Evolutionary conservation across 2,113 vertebrate genomes (phyloP).

Genomic region (Vidua macroura): DNA sequence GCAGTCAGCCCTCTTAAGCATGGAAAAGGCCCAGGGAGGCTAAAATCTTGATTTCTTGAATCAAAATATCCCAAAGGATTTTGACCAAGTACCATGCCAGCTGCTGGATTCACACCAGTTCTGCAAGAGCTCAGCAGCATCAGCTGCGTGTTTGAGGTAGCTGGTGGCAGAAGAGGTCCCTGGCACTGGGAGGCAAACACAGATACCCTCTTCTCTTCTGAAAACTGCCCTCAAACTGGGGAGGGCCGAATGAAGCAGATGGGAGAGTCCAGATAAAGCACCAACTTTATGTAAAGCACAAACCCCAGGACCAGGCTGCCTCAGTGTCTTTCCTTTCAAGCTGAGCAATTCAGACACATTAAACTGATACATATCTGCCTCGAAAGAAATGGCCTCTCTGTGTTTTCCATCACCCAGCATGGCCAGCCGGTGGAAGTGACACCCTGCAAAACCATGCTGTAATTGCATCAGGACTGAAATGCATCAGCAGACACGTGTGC

Average conservation of each 20-base stretch:
- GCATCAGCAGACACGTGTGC: not conserved
- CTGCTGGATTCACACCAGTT: fast-evolving
- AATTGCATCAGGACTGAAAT: not conserved
- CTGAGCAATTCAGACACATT: not conserved
- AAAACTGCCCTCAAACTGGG: not conserved
- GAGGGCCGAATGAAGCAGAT: not conserved
- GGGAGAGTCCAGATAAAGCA: not conserved
- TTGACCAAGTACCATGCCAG: not conserved
- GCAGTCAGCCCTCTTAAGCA: not conserved
- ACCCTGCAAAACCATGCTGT: not conserved
- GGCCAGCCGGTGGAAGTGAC: fast-evolving
- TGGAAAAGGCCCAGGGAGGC: not conserved
- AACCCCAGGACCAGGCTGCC: not conserved
- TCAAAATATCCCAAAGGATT: not conserved
- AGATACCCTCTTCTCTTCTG: not conserved
- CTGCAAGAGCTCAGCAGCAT: not conserved
- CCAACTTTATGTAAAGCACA: not conserved
- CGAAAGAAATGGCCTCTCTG: not conserved
- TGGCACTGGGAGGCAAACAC: not conserved
- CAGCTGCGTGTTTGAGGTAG: not conserved
- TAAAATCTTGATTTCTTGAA: not conserved
- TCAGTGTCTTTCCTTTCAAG: not conserved
- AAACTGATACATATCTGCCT: not conserved
- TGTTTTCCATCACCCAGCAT: not conserved
- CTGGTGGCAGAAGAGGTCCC: not conserved